phyloP scores from a whole-genome alignment of 2,113 vertebrate species.

The Cariama cristata region DNA sequence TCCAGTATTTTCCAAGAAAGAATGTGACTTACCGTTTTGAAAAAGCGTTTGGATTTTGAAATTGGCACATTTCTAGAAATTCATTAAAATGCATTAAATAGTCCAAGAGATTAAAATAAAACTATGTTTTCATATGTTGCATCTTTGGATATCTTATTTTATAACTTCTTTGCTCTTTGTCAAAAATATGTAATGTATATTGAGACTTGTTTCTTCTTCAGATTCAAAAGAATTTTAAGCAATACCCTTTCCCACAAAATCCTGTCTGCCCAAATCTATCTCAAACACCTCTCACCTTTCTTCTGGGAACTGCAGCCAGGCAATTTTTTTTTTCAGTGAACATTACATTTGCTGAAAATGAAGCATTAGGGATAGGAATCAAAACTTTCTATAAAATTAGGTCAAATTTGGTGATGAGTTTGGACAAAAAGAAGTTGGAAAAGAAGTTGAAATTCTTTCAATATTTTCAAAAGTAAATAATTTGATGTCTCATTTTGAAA shows the following conservation, averaged over 20 bases:
- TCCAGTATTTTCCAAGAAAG: not conserved
- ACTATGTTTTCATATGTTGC: not conserved
- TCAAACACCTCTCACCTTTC: not conserved
- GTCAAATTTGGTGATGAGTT: not conserved
- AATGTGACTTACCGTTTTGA: not conserved
- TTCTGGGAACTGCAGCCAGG: not conserved
- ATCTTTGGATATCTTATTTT: not conserved
- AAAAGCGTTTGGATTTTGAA: not conserved
- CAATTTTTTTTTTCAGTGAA: not conserved
- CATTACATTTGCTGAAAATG: not conserved
- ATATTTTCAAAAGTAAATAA: not conserved
- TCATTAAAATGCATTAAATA: not conserved
- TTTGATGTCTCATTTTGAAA: not conserved
- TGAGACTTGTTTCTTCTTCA: not conserved
- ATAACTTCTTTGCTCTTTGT: not conserved
- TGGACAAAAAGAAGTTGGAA: not conserved
- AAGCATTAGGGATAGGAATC: not conserved
- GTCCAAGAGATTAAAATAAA: not conserved
- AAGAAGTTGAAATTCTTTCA: not conserved
- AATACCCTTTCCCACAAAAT: not conserved
- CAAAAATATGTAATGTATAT: not conserved
- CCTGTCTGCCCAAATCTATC: not conserved
- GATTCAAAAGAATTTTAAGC: not conserved
- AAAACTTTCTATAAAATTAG: not conserved
- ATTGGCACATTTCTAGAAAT: not conserved